These are phyloP conservation scores for Myzus persicae DNA, from an alignment of 1,140 invertebrate genomes.

Conservation along the genomic window DNA sequence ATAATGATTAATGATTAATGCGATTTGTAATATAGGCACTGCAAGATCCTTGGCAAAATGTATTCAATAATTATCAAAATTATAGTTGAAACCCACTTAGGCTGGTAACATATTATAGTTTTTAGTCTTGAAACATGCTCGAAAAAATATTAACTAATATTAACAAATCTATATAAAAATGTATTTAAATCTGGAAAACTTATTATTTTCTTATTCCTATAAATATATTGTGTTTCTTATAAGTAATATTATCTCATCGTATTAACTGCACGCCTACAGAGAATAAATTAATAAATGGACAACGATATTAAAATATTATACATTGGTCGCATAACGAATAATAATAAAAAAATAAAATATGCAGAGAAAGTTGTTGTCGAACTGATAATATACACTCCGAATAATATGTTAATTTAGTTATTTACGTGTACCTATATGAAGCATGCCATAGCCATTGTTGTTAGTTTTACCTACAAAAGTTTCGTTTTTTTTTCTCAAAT, in stretches of 20 bases:
- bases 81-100: background rate
- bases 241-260: background rate
- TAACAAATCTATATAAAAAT: background rate
- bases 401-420: slow-evolving; percentile 7
- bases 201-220: background rate
- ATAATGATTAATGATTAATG: background rate
- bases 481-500: background rate
- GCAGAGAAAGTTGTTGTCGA: background rate
- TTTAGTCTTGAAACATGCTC: background rate
- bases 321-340: background rate
- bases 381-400: background rate
- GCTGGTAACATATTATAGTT: background rate
- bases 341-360: background rate
- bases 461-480: background rate
- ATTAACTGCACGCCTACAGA: background rate
- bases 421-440: background rate
- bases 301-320: background rate
- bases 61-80: slow-evolving; percentile 10
- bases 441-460: background rate
- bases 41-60: background rate
- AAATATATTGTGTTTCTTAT: background rate
- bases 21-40: background rate
- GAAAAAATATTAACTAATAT: background rate
- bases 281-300: background rate
- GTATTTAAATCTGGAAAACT: background rate